Base-by-base conservation (phyloP, 2,888 invertebrate genomes). In the Eupithecia subumbrata region DNA sequence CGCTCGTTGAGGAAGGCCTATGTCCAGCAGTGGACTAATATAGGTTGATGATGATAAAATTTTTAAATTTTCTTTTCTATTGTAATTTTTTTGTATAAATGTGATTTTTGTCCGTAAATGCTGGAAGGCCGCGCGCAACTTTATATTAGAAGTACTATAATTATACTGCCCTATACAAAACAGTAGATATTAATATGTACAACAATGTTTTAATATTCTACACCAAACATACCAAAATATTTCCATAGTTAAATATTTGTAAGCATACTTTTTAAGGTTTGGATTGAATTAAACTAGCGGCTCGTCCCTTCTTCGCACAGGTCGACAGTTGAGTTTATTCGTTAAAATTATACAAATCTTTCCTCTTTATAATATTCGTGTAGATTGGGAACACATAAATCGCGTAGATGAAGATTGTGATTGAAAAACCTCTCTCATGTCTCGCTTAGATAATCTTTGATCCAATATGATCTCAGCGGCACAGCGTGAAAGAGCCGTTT, bases 221-320 rank as follows among this genome's bases (percentile, higher is more conserved):
- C 66, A 67, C 37, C 66, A 67, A 37, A 67, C 34, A 67, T 67
- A 67, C 66, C 9, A 67, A 67, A 67, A 67, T 67, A 67, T 11
- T 67, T 67, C 22, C 40, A 67, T 37, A 67, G 66, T n/a, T 64
- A 67, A 25, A 5, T 60, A 60, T 56, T 22, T 60, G 60, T 60
- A 25, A 22, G 56, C n/a, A 56, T 22, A 56, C n/a, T 56, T 63
- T 30, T 16, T 30, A 63, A 2, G 64, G 7, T 1, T 25, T 14
- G n/a, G 5, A 25, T 30, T 63, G 14, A 30, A 30, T 12, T 5
- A 63, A 30, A 48, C 48, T 48, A 9, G 16, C 7, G 5, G 30
- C 30, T 5, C 30, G 30, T 30, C 30, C 30, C 30, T 1, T 1
- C 30, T 30, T 30, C 30, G 30, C 30, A 30, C 30, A 3, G 30